Base-by-base conservation (phyloP, 2,113 vertebrate species). In the Urocitellus parryii region DNA sequence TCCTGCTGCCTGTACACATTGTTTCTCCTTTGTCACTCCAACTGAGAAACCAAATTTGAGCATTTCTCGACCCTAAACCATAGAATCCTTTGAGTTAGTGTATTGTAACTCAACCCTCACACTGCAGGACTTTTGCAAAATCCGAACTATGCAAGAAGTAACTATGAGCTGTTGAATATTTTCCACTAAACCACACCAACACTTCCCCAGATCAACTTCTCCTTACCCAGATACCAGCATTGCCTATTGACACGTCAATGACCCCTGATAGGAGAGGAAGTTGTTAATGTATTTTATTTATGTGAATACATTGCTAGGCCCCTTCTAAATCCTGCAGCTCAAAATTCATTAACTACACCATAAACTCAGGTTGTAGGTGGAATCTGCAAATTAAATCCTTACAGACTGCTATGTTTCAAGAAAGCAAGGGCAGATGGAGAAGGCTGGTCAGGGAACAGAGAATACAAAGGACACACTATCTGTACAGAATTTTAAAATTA, bases 351-450 rank as follows among this genome's bases (percentile, higher is more conserved):
- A 72, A 81, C 16, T 79, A 37, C 42, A 34, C 5, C 16, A 20
- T 73, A 53, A 89, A 67, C 61, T 78, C 63, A 91, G 45, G 45
- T 34, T 78, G 14, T 79, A 24, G 2, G 22, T 83, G 10, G 45
- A 89, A 37, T 5, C n/a, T 72, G 9, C 11, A 84, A 67, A 37
- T 32, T 78, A 39, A 90, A 76, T 58, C 18, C 42, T 53, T n/a
- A 34, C 0, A 8, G 4, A 53, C 22, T 61, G 10, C 1, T 4
- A 13, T 48, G 24, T 63, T 74, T 12, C 25, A 39, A 56, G 22
- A 1, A 24, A 2, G 14, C 10, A 29, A 13, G n/a, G 53, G 1
- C 3, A 24, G 4, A n/a, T 61, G 14, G 5, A 61, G 5, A 29
- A 61, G 39, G 39, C 10, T 34, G 42, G 27, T 42, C 45, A 37